Evolutionary conservation across 2,113 vertebrate species (phyloP).

Genomic region (Charina bottae): DNA sequence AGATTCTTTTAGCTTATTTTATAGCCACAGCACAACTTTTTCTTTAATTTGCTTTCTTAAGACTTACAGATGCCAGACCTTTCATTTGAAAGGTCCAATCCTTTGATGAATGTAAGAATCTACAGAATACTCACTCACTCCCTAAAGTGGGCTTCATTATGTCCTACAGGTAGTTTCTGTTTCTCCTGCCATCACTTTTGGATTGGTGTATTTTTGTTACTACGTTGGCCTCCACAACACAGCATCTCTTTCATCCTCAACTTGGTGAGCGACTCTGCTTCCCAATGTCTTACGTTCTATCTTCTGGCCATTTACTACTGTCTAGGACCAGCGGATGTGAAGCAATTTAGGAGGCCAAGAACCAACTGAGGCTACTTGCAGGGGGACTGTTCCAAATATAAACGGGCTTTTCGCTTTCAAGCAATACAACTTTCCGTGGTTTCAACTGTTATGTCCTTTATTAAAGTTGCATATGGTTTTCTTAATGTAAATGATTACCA

Average conservation of each 20-base stretch:
- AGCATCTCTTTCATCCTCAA: background rate
- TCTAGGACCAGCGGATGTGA: conserved; percentile 22
- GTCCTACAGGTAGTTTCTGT: background rate
- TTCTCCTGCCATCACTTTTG: conserved; percentile 25
- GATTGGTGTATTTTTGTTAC: conserved; percentile 41
- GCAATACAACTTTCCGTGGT: conserved; percentile 59
- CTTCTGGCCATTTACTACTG: background rate
- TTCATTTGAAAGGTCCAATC: conserved; percentile 8
- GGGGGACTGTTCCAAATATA: conserved; percentile 53
- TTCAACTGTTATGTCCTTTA: conserved; percentile 24
- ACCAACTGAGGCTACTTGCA: conserved; percentile 41
- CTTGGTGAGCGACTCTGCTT: conserved; percentile 23
- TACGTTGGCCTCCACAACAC: conserved; percentile 12
- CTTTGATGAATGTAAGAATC: conserved; percentile 51
- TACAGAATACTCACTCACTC: conserved; percentile 55
- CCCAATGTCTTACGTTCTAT: background rate
- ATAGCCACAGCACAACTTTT: conserved; percentile 40
- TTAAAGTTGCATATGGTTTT: conserved; percentile 44
- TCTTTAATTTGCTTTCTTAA: conserved; percentile 54
- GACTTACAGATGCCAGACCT: conserved; percentile 38
- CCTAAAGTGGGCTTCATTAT: conserved; percentile 47
- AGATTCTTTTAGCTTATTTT: conserved; percentile 47
- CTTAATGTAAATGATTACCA: conserved; percentile 22
- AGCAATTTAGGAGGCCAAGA: conserved; percentile 44
- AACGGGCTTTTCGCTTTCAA: conserved; percentile 59